These are phyloP conservation scores for Dromiciops gliroides DNA, from an alignment of 2,113 vertebrate species.

Conservation along the genomic window DNA sequence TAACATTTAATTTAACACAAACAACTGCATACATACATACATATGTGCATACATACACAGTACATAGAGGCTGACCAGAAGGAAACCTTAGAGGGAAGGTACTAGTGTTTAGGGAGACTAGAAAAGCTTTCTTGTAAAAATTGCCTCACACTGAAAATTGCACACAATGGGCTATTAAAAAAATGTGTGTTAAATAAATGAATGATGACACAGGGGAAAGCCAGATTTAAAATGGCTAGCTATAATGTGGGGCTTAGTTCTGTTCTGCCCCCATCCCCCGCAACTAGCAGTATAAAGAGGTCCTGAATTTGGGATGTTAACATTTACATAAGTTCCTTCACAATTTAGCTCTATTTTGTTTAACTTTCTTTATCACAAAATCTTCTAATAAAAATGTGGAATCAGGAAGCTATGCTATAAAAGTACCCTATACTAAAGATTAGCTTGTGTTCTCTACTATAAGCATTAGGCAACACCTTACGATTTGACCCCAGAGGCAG, in stretches of 20 bases:
- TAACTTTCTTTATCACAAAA: not conserved
- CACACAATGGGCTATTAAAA: not conserved
- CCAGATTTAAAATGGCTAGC: not conserved
- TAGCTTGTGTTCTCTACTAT: not conserved
- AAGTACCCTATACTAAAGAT: not conserved
- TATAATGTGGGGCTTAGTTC: not conserved
- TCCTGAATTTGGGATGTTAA: not conserved
- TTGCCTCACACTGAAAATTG: not conserved
- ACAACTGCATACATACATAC: no score
- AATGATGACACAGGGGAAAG: slow-evolving; percentile 4
- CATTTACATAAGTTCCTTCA: not conserved
- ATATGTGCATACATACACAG: no score
- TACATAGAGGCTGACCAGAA: no score
- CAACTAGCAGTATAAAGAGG: not conserved
- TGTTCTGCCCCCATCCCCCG: not conserved
- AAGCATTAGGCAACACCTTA: not conserved
- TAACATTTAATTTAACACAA: no score
- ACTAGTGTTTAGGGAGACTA: not conserved
- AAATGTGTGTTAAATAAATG: not conserved
- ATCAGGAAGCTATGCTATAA: not conserved
- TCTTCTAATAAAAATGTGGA: not conserved
- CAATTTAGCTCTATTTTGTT: not conserved
- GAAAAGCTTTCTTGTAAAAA: no score
- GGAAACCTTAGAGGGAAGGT: no score
- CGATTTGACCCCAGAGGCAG: slow-evolving; percentile 7